Percentiles rank a stretch among this genome's conserved stretches.
These are phyloP conservation scores for Leucosticte australis DNA, from an alignment of 2,113 vertebrate species.

Conservation along the genomic window DNA sequence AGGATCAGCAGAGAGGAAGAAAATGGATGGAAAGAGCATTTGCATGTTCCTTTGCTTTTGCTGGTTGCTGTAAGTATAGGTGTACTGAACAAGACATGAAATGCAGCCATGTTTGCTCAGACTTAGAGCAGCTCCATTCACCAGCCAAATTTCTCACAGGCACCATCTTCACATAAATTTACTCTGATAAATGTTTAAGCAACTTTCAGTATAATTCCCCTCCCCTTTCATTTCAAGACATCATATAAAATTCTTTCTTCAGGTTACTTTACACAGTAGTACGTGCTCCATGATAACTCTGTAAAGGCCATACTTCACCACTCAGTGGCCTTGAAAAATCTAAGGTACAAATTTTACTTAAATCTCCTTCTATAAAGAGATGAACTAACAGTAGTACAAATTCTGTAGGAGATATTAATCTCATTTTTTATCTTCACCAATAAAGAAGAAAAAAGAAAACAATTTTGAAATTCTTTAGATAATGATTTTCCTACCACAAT, in stretches of 20 bases:
- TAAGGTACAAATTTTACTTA: background rate
- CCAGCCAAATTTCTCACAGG: background rate
- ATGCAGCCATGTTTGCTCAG: background rate
- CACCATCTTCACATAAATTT: background rate
- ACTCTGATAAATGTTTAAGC: background rate
- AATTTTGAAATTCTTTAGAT: conserved; percentile 60
- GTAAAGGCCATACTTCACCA: background rate
- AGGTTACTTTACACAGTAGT: background rate
- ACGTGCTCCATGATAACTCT: background rate
- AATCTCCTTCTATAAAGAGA: background rate
- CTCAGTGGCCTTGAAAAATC: background rate
- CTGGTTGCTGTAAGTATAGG: background rate
- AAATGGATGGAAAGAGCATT: background rate
- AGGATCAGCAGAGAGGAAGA: background rate
- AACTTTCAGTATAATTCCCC: background rate
- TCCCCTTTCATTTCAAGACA: background rate
- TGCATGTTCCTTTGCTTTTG: background rate
- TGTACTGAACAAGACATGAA: background rate
- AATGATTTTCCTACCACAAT: conserved; percentile 27
- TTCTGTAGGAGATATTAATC: conserved; percentile 15
- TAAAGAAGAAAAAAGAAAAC: conserved; percentile 72
- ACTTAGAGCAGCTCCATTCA: background rate
- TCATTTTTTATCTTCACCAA: conserved; percentile 47
- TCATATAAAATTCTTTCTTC: background rate
- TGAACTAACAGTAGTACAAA: background rate